phyloP scores from a whole-genome alignment of 2,888 invertebrate species.

The Digitonthophagus gazella region DNA sequence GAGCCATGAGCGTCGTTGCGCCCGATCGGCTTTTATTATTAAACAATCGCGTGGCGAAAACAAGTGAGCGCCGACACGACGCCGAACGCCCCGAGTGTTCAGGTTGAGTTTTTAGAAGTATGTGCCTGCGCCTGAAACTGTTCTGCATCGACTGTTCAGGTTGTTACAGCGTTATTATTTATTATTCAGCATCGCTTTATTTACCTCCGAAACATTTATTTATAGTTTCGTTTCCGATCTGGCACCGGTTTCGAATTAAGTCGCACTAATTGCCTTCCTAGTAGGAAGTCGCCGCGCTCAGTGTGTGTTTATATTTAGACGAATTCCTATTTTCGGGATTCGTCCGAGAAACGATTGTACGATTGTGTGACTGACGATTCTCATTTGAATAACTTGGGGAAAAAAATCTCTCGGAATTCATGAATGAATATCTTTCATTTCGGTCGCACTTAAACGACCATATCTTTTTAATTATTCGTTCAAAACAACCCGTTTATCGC shows the following conservation, averaged over 20 bases:
- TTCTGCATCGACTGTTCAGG: conserved; percentile 59
- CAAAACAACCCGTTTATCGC: no score
- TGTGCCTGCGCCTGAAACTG: conserved; percentile 55
- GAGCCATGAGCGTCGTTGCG: background rate
- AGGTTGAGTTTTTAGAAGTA: conserved; percentile 37
- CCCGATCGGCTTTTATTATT: background rate
- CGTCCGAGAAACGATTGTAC: background rate
- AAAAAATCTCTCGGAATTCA: background rate
- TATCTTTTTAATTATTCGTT: no score
- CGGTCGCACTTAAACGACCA: background rate
- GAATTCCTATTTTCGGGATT: background rate
- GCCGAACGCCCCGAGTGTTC: no score
- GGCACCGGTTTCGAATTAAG: no score
- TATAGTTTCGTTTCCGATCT: background rate
- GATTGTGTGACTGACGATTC: background rate
- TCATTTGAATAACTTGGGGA: background rate
- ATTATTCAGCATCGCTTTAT: no score
- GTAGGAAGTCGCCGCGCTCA: background rate
- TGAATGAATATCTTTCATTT: background rate
- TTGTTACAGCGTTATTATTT: conserved; percentile 41
- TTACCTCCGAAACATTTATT: no score
- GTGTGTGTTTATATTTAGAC: background rate
- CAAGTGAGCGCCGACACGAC: background rate
- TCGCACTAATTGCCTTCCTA: no score
- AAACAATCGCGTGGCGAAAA: background rate